Evolutionary conservation across 2,113 vertebrate genomes (phyloP), one percentile per base, ranked within the genome.

Genomic region (Galemys pyrenaicus): DNA sequence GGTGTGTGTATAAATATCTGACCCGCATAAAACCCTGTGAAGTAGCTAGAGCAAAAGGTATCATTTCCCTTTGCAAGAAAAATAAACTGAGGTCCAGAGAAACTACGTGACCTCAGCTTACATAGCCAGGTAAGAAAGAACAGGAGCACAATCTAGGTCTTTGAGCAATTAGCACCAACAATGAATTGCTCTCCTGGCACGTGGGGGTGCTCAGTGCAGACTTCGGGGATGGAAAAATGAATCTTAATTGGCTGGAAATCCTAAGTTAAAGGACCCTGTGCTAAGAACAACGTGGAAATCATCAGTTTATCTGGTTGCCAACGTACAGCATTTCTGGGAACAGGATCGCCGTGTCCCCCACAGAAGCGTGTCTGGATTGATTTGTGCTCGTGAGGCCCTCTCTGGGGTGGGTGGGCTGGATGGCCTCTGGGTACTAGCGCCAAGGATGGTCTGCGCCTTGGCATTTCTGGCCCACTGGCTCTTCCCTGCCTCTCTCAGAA

Each of bases 171-270:
- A 20, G 24, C 13, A n/a, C 4, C 58, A 22, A 67, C 35, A 44
- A 20, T 39, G 37, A 78, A 22, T 49, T 70, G 35, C 10, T 70
- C 44, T 60, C 46, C 37, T 88, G 32, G 11, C 32, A 54, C 9
- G 0, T 17, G 26, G 35, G 24, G 11, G 6, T 13, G 11, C 26
- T 41, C 37, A 6, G 1, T 37, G 10, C 22, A 11, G 24, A n/a
- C 39, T 89, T 86, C 64, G 51, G 39, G 46, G 71, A 67, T 68
- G 30, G 94, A 41, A 79, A 24, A 37, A n/a, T 19, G 44, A 17
- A 32, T 79, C n/a, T 39, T 85, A 41, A 49, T 37, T 81, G 39
- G 51, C 44, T 8, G 54, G 65, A 93, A 81, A 44, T 41, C 39
- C 22, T 49, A 68, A 41, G 32, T 32, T 44, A 58, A 75, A 74